Evolutionary conservation across 2,888 invertebrate species (phyloP).

Genomic region (Artemia sp.): DNA sequence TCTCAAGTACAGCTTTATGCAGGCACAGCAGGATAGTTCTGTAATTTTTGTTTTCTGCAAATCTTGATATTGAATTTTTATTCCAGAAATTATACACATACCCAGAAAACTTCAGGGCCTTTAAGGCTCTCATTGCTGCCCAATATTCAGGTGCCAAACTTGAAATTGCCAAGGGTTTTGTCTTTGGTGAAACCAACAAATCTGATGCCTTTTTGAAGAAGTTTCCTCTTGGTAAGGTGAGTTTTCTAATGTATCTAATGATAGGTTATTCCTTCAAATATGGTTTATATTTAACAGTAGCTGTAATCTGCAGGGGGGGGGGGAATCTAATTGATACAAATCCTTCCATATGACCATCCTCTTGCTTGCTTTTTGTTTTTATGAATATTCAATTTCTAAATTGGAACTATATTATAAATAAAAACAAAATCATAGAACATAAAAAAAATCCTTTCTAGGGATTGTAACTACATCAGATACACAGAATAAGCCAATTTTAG

Average conservation of each 20-base stretch:
- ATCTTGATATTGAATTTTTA: constrained; percentile 27
- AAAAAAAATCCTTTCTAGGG: too few species aligned
- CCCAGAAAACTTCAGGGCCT: constrained; percentile 93
- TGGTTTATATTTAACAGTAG: background rate
- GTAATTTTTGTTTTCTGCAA: too few species aligned
- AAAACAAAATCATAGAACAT: too few species aligned
- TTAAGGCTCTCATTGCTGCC: constrained; percentile 92
- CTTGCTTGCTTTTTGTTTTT: too few species aligned
- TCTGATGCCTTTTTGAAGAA: constrained; percentile 68
- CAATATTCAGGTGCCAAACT: constrained; percentile 79
- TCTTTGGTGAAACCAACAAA: constrained; percentile 86
- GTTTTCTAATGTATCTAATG: constrained; percentile 26
- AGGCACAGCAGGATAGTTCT: too few species aligned
- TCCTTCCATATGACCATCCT: too few species aligned
- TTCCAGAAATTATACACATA: constrained; percentile 91
- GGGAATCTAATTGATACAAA: too few species aligned
- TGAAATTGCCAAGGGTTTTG: constrained; percentile 64
- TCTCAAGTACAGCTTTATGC: too few species aligned
- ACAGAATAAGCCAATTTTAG: too few species aligned
- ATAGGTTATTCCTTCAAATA: background rate
- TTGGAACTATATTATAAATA: too few species aligned
- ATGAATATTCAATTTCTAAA: too few species aligned
- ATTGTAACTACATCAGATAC: too few species aligned
- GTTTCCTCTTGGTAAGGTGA: constrained; percentile 92
- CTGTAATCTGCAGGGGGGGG: background rate